Evolutionary conservation across 2,888 invertebrate species (phyloP).

Genomic region (Caenorhabditis sulstoni): DNA sequence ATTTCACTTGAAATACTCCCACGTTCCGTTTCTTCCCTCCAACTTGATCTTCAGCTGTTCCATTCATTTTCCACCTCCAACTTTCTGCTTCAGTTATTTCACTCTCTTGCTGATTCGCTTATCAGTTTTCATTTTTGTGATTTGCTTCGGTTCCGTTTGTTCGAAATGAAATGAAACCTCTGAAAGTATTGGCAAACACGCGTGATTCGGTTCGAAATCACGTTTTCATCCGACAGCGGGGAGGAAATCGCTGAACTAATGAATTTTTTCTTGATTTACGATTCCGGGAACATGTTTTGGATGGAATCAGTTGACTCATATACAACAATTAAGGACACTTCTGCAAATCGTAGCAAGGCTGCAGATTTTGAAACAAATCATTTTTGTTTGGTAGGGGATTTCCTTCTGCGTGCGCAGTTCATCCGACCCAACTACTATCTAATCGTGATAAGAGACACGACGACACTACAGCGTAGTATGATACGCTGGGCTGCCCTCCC

Average conservation of each 20-base stretch:
- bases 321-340: too few relatives aligned
- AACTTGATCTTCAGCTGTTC: slow-evolving; percentile 50
- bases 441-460: slow-evolving; percentile 41
- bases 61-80: slow-evolving; percentile 3
- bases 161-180: slow-evolving; percentile 28
- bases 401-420: background rate
- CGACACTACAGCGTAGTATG: slow-evolving; percentile 49
- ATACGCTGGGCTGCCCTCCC: slow-evolving; percentile 11
- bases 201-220: background rate
- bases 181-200: background rate
- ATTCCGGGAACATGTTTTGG: too few relatives aligned
- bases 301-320: too few relatives aligned
- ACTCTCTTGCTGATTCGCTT: slow-evolving; percentile 34
- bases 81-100: slow-evolving; percentile 19
- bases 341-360: too few relatives aligned
- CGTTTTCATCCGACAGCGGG: background rate
- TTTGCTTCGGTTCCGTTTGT: slow-evolving; percentile 40
- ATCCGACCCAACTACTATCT: slow-evolving; percentile 26
- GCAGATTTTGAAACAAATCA: too few relatives aligned
- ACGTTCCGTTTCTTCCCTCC: slow-evolving; percentile 39
- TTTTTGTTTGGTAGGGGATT: too few relatives aligned
- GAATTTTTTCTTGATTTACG: background rate
- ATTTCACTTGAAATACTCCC: too few relatives aligned
- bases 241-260: background rate
- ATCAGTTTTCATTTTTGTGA: slow-evolving; percentile 42